A percentile compares a stretch with the other conserved stretches of the same genome.
Evolutionary conservation across 2,888 invertebrate species (phyloP).

Genomic region (Acanthopleura granulata): DNA sequence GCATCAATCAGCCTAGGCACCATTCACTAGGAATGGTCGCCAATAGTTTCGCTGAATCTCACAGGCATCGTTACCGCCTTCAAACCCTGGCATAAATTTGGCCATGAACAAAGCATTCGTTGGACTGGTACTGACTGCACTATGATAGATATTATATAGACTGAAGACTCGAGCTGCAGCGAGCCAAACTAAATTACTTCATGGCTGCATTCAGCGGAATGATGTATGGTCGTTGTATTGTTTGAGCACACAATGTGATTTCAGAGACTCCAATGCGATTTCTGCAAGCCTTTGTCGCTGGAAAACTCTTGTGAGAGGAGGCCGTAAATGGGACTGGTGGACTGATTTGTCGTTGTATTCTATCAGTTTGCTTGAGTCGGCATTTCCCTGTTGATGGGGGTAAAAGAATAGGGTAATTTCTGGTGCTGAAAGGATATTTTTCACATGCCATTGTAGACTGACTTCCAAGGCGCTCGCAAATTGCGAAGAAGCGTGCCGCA

Average conservation of each 20-base stretch:
- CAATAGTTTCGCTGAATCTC: background rate
- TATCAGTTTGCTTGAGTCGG: slow-evolving; percentile 5
- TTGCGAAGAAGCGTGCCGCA: background rate
- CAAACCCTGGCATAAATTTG: slow-evolving; percentile 10
- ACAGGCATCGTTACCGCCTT: slow-evolving; percentile 5
- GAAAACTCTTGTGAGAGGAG: background rate
- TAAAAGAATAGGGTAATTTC: slow-evolving; percentile 5
- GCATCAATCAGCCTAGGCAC: slow-evolving; percentile 1
- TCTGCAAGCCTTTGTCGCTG: background rate
- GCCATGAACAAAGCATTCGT: background rate
- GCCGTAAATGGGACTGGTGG: background rate
- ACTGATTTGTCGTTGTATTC: background rate
- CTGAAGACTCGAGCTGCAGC: background rate
- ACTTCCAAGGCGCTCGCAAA: background rate
- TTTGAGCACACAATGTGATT: slow-evolving; percentile 12
- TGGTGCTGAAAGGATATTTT: slow-evolving; percentile 10
- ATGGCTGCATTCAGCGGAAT: background rate
- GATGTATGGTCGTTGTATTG: slow-evolving; percentile 4
- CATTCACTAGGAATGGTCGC: background rate
- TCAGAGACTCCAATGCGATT: slow-evolving; percentile 4
- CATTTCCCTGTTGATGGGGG: background rate
- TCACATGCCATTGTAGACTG: slow-evolving; percentile 1
- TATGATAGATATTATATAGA: slow-evolving; percentile 12
- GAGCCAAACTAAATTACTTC: slow-evolving; percentile 7
- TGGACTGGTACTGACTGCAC: slow-evolving; percentile 6